Percentiles rank a stretch among this genome's conserved stretches.
phyloP scores from a whole-genome alignment of 2,888 invertebrate genomes.

The Protodeltote pygarga region DNA sequence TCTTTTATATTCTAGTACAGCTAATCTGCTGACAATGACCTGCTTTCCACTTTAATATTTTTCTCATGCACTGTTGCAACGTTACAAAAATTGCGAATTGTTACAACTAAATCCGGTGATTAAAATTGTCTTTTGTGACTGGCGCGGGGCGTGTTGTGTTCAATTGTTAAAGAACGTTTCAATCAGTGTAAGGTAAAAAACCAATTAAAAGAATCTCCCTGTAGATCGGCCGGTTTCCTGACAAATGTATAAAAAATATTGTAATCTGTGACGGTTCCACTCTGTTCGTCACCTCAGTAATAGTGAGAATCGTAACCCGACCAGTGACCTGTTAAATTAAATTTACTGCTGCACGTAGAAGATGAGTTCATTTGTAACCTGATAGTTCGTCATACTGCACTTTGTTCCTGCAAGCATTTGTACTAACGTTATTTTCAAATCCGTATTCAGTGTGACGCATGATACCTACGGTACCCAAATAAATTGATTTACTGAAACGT shows the following conservation, averaged over 20 bases:
- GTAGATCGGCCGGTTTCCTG: constrained; percentile 65
- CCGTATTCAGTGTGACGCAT: not conserved
- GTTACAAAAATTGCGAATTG: constrained; percentile 40
- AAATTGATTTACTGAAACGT: too few species aligned
- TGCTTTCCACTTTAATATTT: constrained; percentile 67
- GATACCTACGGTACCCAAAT: constrained; percentile 11
- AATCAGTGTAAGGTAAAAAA: constrained; percentile 54
- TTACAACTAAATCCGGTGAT: constrained; percentile 23
- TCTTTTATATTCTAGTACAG: constrained; percentile 29
- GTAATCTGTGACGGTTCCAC: constrained; percentile 62
- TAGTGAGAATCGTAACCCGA: constrained; percentile 59
- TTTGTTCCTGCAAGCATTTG: constrained; percentile 24
- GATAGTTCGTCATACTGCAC: constrained; percentile 30
- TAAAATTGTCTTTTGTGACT: constrained; percentile 22
- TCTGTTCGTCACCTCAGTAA: constrained; percentile 55
- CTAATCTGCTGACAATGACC: constrained; percentile 71
- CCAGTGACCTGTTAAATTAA: constrained; percentile 75
- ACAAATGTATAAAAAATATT: constrained; percentile 55
- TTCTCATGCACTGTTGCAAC: constrained; percentile 55
- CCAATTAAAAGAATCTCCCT: constrained; percentile 56
- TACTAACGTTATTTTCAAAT: constrained; percentile 10
- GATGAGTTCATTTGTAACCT: constrained; percentile 46
- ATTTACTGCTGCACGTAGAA: constrained; percentile 38
- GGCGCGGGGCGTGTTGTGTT: constrained; percentile 23
- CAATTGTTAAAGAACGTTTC: constrained; percentile 12